Evolutionary conservation across 2,888 invertebrate species (phyloP), one percentile per base, ranked within the genome.

Genomic region (Cordilura impudica): DNA sequence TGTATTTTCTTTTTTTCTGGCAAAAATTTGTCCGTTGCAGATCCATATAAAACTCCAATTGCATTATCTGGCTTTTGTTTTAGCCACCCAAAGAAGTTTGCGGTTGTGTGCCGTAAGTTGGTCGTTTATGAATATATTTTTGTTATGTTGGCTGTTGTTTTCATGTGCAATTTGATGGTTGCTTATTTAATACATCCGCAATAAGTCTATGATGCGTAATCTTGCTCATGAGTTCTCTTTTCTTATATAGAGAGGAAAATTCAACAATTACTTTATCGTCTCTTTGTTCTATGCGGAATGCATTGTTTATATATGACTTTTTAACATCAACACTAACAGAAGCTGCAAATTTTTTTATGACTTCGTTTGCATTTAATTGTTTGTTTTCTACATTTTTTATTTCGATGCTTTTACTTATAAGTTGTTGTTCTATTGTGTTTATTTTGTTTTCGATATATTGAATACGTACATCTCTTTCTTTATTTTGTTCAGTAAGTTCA

Each of bases 211-310:
- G 47, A 0, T 6, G 4, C 1, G 2, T 4, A 1, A 47, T 6
- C n/a, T 49, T 47, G n/a, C n/a, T 3, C 47, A 61, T 31, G n/a
- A 61, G n/a, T n/a, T 61, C 47, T 19, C 31, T 61, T 4, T 61
- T 61, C 7, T 61, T 61, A 18, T 3, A 29, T n/a, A 47, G 4
- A 19, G 61, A 61, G 47, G 18, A 7, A 19, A 61, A 61, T 7
- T 61, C 61, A 19, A 61, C 19, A 19, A 61, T 61, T 19, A 47
- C n/a, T 18, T 49, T 47, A 0, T 47, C 18, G 10, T 31, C 35
- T 6, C 35, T 51, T 12, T 65, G 29, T 29, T 29, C 51, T 0
- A 14, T 23, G 6, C 5, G 49, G 3, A 51, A 65, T n/a, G 35
- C 51, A 19, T 51, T 51, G 23, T 7, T 51, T 21, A 65, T 65